A percentile compares a stretch with the other conserved stretches of the same genome.
These are phyloP conservation scores for Luffia ferchaultella DNA, from an alignment of 2,888 invertebrate species.

Conservation along the genomic window DNA sequence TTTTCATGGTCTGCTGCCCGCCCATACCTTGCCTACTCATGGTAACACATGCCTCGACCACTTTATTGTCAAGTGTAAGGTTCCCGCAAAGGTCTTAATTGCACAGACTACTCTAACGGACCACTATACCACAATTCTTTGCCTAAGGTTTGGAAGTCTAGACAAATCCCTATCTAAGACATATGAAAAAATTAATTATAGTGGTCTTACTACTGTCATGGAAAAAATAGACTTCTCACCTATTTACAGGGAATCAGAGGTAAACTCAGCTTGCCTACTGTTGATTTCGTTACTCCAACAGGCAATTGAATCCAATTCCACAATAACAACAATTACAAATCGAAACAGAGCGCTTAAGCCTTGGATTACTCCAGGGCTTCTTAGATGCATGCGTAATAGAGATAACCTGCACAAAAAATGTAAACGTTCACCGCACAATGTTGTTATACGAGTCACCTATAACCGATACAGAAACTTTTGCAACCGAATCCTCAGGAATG, in stretches of 20 bases:
- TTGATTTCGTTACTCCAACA: background rate
- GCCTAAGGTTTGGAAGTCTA: background rate
- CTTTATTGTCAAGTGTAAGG: slow-evolving; percentile 1
- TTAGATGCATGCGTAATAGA: slow-evolving; percentile 3
- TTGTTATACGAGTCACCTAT: background rate
- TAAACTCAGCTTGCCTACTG: background rate
- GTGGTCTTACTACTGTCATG: background rate
- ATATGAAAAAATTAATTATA: background rate
- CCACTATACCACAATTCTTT: background rate
- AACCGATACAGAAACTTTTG: slow-evolving; percentile 5
- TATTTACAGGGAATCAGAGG: background rate
- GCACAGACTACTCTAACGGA: background rate
- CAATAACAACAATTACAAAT: background rate
- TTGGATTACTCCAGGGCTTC: slow-evolving; percentile 3
- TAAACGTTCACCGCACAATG: background rate
- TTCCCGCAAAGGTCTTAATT: background rate
- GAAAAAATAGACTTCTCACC: background rate
- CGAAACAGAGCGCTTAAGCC: slow-evolving; percentile 1
- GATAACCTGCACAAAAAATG: slow-evolving; percentile 5
- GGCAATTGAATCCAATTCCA: background rate
- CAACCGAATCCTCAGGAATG: slow-evolving; percentile 2
- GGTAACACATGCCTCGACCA: slow-evolving; percentile 2
- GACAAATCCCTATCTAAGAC: background rate
- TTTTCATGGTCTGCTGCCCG: slow-evolving; percentile 1
- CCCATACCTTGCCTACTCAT: slow-evolving; percentile 1